Percentiles rank a stretch among this genome's conserved stretches.
phyloP scores from a whole-genome alignment of 2,113 vertebrate species.

The Prochilodus magdalenae region DNA sequence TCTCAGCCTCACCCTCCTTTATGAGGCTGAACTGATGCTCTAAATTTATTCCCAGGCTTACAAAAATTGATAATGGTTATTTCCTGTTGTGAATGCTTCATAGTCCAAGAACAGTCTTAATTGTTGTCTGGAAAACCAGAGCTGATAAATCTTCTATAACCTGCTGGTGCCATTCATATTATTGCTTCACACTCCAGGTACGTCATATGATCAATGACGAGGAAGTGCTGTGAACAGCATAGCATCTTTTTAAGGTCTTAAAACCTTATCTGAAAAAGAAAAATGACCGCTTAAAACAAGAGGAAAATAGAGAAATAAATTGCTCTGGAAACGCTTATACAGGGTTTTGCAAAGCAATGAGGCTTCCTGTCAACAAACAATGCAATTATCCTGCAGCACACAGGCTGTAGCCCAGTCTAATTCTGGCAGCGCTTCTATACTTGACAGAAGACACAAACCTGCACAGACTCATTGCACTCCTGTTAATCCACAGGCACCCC shows the following conservation, averaged over 20 bases:
- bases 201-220: neutral
- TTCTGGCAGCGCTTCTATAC: neutral
- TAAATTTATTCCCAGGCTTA: neutral
- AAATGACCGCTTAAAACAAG: conserved; percentile 5
- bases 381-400: conserved; percentile 26
- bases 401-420: conserved; percentile 1
- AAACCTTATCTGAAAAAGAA: neutral
- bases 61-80: neutral
- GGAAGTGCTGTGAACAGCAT: neutral
- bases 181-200: neutral
- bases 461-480: neutral
- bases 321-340: neutral
- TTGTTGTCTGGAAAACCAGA: neutral
- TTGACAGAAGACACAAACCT: neutral
- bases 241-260: neutral
- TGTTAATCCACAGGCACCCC: neutral
- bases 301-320: conserved; percentile 24
- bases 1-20: no score
- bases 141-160: neutral
- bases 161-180: neutral
- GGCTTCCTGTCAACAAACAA: conserved; percentile 26
- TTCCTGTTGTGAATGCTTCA: neutral
- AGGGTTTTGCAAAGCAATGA: conserved; percentile 33
- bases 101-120: neutral
- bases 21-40: neutral